Base-by-base conservation (phyloP, 2,113 vertebrate genomes). In the Seriola dumerili region DNA sequence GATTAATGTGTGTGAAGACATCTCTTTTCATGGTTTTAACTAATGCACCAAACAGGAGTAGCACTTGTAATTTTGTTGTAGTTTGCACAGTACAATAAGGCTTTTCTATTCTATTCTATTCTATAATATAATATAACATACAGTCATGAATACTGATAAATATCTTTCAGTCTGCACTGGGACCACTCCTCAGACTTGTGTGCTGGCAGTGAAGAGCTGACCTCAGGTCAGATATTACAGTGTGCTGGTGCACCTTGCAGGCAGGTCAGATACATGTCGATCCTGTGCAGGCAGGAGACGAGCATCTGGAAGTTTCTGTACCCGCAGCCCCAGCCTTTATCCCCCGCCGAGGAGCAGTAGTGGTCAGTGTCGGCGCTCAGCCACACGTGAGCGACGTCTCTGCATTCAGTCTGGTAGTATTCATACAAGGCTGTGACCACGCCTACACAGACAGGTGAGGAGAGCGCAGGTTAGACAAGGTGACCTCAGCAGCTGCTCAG, bases 241-340 rank as follows among this genome's bases (percentile, higher is more conserved):
- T 5, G 34, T 48, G 36, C 14, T 12, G 23, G 65, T 12, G 32
- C 63, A 98, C 97, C 97, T 96, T 86, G 94, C 34, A 97, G 88
- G 80, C 88, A 82, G 19, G 95, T 83, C 3, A 91, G 84, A 83
- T 95, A 98, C 4, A 73, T 42, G 55, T 96, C 96, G 72, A 95
- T 94, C 78, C 83, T 91, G 42, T 96, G 84, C 50, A 99, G 94
- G 0, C 96, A 97, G 46, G 98, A 99, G 81, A 98, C 93, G 2
- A 99, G 92, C 97, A 99, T 99, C 84, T 99, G 98, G 92, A 98
- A 96, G 92, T 99, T 99, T 90, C 98, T 96, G 94, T 98, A 99
- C 61, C 98, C 98, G 11, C 98, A 99, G 40, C 98, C 98, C 98
- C 98, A 99, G 81, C 98, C 97, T 93, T 87, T 95, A 82, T 99